Evolutionary conservation across 2,113 vertebrate species (phyloP).

Genomic region (Leptocoma aspasia): DNA sequence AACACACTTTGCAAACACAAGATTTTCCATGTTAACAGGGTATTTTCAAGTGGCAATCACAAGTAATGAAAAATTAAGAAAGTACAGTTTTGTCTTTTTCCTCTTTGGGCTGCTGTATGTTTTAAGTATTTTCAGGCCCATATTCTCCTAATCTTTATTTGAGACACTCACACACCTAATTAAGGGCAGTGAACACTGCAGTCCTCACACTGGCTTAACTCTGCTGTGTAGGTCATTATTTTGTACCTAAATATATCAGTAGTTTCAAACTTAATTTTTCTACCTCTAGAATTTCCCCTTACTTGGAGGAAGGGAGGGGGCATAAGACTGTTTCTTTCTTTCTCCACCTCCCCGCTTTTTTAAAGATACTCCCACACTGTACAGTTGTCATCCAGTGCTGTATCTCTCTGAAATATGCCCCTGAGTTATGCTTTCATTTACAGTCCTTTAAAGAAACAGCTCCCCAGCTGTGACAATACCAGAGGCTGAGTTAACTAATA

Average conservation of each 20-base stretch:
- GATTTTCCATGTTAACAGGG: neutral
- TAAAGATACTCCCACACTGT: neutral
- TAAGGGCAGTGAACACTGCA: neutral
- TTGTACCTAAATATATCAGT: neutral
- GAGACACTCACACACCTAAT: neutral
- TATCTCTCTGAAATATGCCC: neutral
- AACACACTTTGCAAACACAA: neutral
- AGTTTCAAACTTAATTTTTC: neutral
- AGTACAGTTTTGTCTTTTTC: neutral
- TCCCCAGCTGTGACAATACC: neutral
- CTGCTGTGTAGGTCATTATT: neutral
- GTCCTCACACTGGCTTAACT: neutral
- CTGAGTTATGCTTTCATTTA: conserved; percentile 24
- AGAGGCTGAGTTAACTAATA: conserved; percentile 18
- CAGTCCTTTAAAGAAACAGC: neutral
- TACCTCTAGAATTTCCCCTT: neutral
- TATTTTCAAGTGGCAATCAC: neutral
- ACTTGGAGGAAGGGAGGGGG: neutral
- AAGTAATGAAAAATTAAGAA: neutral
- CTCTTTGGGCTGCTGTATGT: neutral
- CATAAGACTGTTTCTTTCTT: neutral
- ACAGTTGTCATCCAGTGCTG: neutral
- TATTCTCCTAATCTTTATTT: neutral
- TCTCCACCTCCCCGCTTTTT: neutral
- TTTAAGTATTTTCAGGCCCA: neutral